Evolutionary conservation across 1,140 invertebrate genomes (phyloP).

Genomic region (Mamestra configurata): DNA sequence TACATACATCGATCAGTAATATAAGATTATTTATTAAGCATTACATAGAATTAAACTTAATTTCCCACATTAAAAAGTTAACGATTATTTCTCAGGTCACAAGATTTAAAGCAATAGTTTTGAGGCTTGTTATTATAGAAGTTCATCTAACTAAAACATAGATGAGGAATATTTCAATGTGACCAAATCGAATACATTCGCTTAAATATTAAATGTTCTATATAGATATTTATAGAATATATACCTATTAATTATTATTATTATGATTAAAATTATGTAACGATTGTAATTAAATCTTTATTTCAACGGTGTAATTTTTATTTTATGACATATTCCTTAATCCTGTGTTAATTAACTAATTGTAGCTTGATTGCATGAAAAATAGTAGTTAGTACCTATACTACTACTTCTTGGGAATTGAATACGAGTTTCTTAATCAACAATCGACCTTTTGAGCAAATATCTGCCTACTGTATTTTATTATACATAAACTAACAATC

Average conservation of each 20-base stretch:
- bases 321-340: conserved; percentile 28
- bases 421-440: not conserved
- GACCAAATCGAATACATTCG: conserved; percentile 87
- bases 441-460: not conserved
- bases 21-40: conserved; percentile 51
- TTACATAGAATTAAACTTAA: conserved; percentile 39
- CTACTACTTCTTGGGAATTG: not conserved
- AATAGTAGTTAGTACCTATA: no score
- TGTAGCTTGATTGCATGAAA: not conserved
- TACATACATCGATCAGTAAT: conserved; percentile 49
- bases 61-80: conserved; percentile 21
- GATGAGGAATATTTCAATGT: conserved; percentile 71
- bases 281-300: conserved; percentile 88
- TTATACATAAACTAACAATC: not conserved
- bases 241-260: conserved; percentile 84
- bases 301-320: conserved; percentile 71
- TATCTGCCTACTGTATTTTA: not conserved
- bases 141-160: conserved; percentile 55
- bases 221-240: conserved; percentile 87
- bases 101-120: conserved; percentile 48
- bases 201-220: conserved; percentile 86
- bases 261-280: conserved; percentile 87
- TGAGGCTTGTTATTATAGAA: conserved; percentile 68
- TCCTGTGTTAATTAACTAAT: not conserved
- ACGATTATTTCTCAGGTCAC: conserved; percentile 49